Conservation (phyloP, 2,113 vertebrate genomes). For the Megaceryle maxima region DNA sequence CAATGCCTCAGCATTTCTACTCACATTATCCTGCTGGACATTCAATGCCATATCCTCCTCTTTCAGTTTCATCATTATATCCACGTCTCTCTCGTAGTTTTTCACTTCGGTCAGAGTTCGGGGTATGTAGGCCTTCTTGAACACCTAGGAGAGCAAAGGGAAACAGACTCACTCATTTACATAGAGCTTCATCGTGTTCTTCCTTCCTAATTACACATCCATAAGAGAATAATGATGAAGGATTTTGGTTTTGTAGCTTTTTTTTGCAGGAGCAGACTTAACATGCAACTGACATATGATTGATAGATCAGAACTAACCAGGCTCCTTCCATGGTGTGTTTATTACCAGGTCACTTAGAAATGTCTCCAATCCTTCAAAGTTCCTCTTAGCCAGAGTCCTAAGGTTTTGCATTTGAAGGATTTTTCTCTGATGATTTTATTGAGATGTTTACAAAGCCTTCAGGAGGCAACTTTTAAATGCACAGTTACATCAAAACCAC, state of each 20-base stretch:
- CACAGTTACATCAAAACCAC: not conserved
- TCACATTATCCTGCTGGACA: slow-evolving; percentile 84
- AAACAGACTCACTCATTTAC: not conserved
- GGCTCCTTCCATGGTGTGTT: not conserved
- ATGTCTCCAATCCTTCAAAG: not conserved
- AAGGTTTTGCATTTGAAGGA: not conserved
- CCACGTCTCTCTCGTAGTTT: slow-evolving; percentile 91
- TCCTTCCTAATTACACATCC: not conserved
- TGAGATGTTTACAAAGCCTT: not conserved
- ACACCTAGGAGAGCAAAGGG: slow-evolving; percentile 80
- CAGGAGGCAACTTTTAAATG: not conserved
- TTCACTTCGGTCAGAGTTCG: slow-evolving; percentile 92
- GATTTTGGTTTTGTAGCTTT: not conserved
- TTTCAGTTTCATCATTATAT: slow-evolving; percentile 81
- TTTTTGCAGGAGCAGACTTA: not conserved
- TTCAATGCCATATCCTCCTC: slow-evolving; percentile 80
- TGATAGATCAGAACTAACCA: not conserved
- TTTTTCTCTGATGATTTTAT: not conserved
- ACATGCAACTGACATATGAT: not conserved
- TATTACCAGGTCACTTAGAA: not conserved
- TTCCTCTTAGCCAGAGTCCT: not conserved
- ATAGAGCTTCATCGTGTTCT: not conserved
- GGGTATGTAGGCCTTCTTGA: slow-evolving; percentile 94
- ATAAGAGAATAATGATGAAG: not conserved
- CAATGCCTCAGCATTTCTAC: not conserved